These are phyloP conservation scores for Mycalesis mineus DNA, from an alignment of 2,888 invertebrate genomes.

Conservation along the genomic window DNA sequence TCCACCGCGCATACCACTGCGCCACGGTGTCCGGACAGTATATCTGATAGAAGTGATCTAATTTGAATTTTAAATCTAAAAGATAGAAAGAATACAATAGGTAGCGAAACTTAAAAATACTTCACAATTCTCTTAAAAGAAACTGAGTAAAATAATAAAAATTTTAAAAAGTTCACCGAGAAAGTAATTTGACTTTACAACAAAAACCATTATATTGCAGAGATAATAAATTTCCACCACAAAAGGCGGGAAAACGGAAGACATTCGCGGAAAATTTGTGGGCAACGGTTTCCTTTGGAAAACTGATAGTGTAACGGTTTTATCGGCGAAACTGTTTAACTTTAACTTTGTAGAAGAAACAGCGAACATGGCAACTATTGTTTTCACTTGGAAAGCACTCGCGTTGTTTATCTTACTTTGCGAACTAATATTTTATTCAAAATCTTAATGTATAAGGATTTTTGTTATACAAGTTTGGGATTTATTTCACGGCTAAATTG, in stretches of 20 bases:
- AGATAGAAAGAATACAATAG: too few species aligned
- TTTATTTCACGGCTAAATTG: too few species aligned
- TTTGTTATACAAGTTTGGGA: too few species aligned
- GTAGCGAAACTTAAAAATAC: background rate
- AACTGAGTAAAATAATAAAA: background rate
- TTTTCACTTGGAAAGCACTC: too few species aligned
- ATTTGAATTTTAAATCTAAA: too few species aligned
- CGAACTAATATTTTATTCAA: too few species aligned
- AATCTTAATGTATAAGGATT: too few species aligned
- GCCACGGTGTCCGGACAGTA: too few species aligned
- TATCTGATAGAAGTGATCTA: too few species aligned
- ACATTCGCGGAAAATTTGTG: conserved; percentile 15
- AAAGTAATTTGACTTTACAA: conserved; percentile 9
- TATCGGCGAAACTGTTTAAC: background rate
- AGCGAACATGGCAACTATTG: background rate
- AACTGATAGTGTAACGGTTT: conserved; percentile 10
- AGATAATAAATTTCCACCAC: conserved; percentile 14
- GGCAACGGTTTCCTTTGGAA: conserved; percentile 14
- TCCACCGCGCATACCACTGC: too few species aligned
- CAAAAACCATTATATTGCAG: conserved; percentile 8
- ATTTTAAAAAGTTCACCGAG: background rate
- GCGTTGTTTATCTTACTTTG: too few species aligned
- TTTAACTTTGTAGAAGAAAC: conserved; percentile 7
- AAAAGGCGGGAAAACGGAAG: conserved; percentile 14
- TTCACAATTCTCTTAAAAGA: background rate